These are phyloP conservation scores for Sandelia bainsii DNA, from an alignment of 2,797 vertebrate species.

Conservation along the genomic window DNA sequence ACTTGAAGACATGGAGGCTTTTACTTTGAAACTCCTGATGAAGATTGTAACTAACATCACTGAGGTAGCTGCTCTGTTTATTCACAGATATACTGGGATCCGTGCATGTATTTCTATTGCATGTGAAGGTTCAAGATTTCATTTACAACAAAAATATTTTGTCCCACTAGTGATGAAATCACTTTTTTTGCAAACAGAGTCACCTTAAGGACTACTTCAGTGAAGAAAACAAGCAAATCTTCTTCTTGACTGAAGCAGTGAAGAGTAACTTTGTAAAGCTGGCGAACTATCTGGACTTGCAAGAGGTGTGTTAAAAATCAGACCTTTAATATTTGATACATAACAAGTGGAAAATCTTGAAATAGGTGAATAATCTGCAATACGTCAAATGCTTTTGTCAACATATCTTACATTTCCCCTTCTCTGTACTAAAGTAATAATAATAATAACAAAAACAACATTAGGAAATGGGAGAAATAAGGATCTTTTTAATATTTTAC, in stretches of 20 bases:
- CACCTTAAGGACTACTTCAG: slow-evolving; percentile 70
- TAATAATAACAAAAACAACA: too few species aligned
- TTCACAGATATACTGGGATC: background rate
- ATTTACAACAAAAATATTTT: background rate
- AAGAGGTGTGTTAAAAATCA: slow-evolving; percentile 32
- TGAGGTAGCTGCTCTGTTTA: slow-evolving; percentile 49
- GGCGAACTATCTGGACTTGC: background rate
- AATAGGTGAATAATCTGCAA: too few species aligned
- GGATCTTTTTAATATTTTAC: too few species aligned
- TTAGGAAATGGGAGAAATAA: too few species aligned
- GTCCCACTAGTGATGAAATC: too few species aligned
- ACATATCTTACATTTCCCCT: too few species aligned
- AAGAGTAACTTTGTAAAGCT: slow-evolving; percentile 17
- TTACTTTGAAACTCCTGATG: slow-evolving; percentile 36
- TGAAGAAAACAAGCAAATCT: rapidly evolving
- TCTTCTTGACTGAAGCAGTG: background rate
- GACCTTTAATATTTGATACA: too few species aligned
- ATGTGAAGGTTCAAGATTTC: too few species aligned
- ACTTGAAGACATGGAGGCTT: slow-evolving; percentile 48
- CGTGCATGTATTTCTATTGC: too few species aligned
- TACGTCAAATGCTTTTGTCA: too few species aligned
- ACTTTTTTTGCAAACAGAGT: slow-evolving; percentile 46
- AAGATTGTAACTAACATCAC: slow-evolving; percentile 11
- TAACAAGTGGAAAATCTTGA: too few species aligned
- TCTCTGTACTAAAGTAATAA: too few species aligned